Evolutionary conservation across 1,140 invertebrate genomes (phyloP), one percentile per base, ranked within the genome.

Genomic region (Coboldia fuscipes): DNA sequence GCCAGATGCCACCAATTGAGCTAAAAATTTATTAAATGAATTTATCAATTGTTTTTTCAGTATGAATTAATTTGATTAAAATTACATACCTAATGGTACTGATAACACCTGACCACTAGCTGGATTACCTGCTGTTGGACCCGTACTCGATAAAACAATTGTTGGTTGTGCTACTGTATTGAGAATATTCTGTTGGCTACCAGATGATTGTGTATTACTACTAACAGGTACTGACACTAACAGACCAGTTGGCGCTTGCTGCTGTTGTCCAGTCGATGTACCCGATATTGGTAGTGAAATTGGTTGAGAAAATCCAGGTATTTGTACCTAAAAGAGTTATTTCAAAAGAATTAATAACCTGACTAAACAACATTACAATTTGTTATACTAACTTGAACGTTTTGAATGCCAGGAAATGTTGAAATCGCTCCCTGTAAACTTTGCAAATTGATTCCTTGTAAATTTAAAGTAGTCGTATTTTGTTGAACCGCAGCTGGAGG

Each of bases 361-460:
- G 13, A 38, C 5, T 8, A 17, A 14, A 17, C 6, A 17, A 17
- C 6, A 30, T 14, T 6, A 17, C 7, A 35, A 26, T 21, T 29
- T 23, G 12, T 28, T 9, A 32, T 15, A 23, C 35, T 33, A 28
- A 74, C 70, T 54, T 72, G 70, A 32, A 82, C 74, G 56, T 80
- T 81, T 56, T 84, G 77, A 14, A 82, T 54, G 30, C 75, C 75
- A 32, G 75, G 68, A 33, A 82, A 54, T 30, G 54, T 67, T 3
- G 70, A 63, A 47, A 72, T 70, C 3, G 65, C 64, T 8, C 66
- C 63, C 48, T 74, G 74, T 30, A 84, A 61, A 44, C 70, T 76
- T 33, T 76, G 66, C 36, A 83, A 61, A 56, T 79, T 83, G 33
- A 83, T 65, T 41, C 77, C 72, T 54, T 79, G 71, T 26, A 74